Percentiles rank a stretch among this genome's conserved stretches.
Evolutionary conservation across 2,888 invertebrate species (phyloP).

Genomic region (Pheosia gnoma): DNA sequence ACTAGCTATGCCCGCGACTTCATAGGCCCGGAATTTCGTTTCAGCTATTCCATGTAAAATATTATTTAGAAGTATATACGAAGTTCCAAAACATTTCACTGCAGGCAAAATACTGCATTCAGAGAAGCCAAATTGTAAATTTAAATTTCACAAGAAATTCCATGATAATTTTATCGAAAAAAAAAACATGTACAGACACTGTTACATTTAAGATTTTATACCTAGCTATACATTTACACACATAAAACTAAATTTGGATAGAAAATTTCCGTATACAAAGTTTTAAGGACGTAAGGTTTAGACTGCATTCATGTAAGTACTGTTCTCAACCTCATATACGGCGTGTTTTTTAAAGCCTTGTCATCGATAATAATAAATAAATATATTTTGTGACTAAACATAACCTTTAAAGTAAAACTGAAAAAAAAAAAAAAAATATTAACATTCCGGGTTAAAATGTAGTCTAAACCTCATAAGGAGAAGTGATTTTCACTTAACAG

Average conservation of each 20-base stretch:
- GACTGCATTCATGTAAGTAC: slow-evolving; percentile 6
- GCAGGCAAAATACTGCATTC: no score
- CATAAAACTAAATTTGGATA: slow-evolving; percentile 46
- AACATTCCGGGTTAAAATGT: neutral
- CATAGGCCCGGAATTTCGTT: no score
- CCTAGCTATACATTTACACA: slow-evolving; percentile 54
- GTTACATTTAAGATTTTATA: slow-evolving; percentile 16
- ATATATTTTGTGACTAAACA: no score
- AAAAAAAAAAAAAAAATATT: no score
- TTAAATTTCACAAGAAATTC: no score
- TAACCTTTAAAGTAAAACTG: no score
- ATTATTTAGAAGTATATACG: no score
- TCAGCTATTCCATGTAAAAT: no score
- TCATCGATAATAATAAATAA: no score
- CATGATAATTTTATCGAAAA: neutral
- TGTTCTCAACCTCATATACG: neutral
- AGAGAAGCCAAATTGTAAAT: no score
- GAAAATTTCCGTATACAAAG: slow-evolving; percentile 33
- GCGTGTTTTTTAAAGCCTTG: neutral
- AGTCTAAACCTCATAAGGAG: neutral
- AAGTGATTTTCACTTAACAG: slow-evolving; percentile 3
- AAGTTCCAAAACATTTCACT: no score
- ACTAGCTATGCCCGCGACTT: slow-evolving; percentile 2
- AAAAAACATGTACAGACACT: slow-evolving; percentile 9
- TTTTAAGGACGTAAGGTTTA: slow-evolving; percentile 26